These are phyloP conservation scores for Rhingia rostrata DNA, from an alignment of 2,888 invertebrate species.

Conservation along the genomic window DNA sequence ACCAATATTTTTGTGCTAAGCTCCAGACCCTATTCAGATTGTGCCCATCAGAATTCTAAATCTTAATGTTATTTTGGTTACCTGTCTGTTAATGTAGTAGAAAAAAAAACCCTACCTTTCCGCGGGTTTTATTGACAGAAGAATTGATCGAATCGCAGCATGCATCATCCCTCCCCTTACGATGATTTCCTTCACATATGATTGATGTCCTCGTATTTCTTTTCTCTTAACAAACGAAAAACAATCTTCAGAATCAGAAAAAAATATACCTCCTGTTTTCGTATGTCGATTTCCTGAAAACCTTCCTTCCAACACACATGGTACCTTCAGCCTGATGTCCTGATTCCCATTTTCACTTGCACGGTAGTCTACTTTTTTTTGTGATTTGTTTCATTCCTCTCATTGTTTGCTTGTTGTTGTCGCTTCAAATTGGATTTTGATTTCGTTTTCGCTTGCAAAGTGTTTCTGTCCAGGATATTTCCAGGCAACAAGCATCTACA, in stretches of 20 bases:
- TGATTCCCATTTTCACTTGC: constrained; percentile 4
- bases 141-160: too few relatives aligned
- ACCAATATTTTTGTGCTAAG: too few relatives aligned
- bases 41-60: too few relatives aligned
- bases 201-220: constrained; percentile 16
- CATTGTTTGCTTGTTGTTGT: constrained; percentile 40
- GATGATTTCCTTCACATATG: not conserved
- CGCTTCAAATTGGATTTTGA: constrained; percentile 57
- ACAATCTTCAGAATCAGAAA: not conserved
- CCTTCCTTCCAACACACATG: constrained; percentile 25
- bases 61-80: too few relatives aligned
- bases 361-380: not conserved
- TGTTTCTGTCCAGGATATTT: constrained; percentile 1
- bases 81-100: too few relatives aligned
- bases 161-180: too few relatives aligned
- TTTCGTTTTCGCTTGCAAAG: constrained; percentile 26
- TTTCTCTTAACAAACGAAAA: not conserved
- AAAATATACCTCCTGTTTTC: not conserved
- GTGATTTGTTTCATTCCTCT: not conserved
- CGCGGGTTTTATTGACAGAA: too few relatives aligned
- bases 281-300: not conserved
- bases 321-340: constrained; percentile 1
- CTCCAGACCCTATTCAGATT: too few relatives aligned
- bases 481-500: not conserved
- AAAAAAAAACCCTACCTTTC: too few relatives aligned